Evolutionary conservation across 35 echinoderm and acorn worm genomes (phyloP).

Genomic region (Eucidaris tribuloides): DNA sequence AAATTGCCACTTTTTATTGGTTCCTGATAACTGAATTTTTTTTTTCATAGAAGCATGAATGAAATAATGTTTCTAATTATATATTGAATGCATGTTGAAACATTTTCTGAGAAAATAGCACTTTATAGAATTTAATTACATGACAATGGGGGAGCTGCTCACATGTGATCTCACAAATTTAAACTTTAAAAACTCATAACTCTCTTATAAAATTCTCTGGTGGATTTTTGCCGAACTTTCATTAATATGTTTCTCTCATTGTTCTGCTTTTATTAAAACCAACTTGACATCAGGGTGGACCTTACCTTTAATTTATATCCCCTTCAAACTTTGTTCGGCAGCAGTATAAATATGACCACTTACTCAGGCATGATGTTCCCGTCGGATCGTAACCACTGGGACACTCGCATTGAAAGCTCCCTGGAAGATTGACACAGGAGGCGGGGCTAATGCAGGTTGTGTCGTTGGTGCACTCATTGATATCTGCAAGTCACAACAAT

Average conservation of each 20-base stretch:
- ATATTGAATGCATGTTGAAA: too few species aligned
- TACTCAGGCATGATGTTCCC: background rate
- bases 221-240: background rate
- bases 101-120: too few species aligned
- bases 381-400: background rate
- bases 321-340: background rate
- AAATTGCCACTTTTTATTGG: too few species aligned
- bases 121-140: too few species aligned
- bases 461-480: slow-evolving; percentile 25
- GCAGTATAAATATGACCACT: background rate
- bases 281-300: background rate
- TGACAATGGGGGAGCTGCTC: too few species aligned
- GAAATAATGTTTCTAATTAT: too few species aligned
- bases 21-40: too few species aligned
- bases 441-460: background rate
- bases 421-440: slow-evolving; percentile 9
- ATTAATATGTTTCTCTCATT: background rate
- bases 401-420: slow-evolving; percentile 25
- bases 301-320: background rate
- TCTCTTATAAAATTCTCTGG: background rate
- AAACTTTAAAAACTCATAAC: background rate
- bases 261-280: background rate
- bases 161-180: too few species aligned
- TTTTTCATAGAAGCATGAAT: too few species aligned
- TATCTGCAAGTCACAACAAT: slow-evolving; percentile 24